These are phyloP conservation scores for Colistium nudipinnis DNA, from an alignment of 2,113 vertebrate species.

Conservation along the genomic window DNA sequence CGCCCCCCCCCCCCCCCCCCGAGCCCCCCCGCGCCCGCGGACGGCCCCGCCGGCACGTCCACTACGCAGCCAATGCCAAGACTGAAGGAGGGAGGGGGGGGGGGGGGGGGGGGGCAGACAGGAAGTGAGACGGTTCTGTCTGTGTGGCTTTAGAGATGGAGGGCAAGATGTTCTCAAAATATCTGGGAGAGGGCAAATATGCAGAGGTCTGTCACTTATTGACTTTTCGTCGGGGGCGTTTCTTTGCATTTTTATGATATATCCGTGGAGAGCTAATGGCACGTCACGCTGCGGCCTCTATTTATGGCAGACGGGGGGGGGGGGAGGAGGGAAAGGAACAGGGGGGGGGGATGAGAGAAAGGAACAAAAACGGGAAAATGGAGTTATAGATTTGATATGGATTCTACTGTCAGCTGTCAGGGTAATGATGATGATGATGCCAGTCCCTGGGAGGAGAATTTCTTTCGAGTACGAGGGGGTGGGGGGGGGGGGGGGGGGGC, in stretches of 20 bases:
- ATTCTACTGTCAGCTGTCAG: constrained; percentile 78
- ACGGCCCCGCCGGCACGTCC: too few relatives aligned
- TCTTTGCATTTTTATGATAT: constrained; percentile 75
- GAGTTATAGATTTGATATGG: constrained; percentile 75
- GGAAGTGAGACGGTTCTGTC: constrained; percentile 3
- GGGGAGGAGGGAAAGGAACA: constrained; percentile 64
- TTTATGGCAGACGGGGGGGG: constrained; percentile 70
- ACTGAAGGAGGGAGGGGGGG: constrained; percentile 12
- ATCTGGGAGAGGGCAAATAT: constrained; percentile 50
- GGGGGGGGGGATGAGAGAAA: constrained; percentile 65
- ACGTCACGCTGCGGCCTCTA: constrained; percentile 57
- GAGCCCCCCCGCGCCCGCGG: too few relatives aligned
- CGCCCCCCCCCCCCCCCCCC: not conserved
- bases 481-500: too few relatives aligned
- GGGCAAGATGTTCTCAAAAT: constrained; percentile 39
- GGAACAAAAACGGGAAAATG: constrained; percentile 74
- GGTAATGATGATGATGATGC: constrained; percentile 70
- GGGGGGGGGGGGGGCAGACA: not conserved
- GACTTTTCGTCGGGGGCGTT: constrained; percentile 71
- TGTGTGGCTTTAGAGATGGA: constrained; percentile 16
- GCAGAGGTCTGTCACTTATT: constrained; percentile 72
- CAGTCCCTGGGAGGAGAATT: constrained; percentile 60
- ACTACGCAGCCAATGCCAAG: not conserved
- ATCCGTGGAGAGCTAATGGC: constrained; percentile 71
- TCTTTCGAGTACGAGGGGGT: not conserved